Percentiles rank a stretch among this genome's conserved stretches.
phyloP scores from a whole-genome alignment of 2,888 invertebrate genomes.

The Brenthis hecate region DNA sequence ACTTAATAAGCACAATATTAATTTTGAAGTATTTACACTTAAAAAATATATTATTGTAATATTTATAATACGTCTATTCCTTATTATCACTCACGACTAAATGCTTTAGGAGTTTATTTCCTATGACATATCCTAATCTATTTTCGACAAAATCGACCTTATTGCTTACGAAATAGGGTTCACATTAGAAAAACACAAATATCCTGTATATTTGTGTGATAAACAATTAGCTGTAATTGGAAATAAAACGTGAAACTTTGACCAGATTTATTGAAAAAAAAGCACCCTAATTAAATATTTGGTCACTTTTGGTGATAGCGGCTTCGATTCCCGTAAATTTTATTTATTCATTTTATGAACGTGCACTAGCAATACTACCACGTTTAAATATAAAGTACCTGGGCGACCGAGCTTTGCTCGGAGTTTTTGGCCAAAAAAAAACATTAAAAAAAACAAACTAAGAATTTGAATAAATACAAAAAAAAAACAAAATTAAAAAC shows the following conservation, averaged over 20 bases:
- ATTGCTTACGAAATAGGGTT: neutral
- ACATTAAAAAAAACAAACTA: too few relatives aligned
- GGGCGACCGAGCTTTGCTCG: too few relatives aligned
- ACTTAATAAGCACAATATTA: too few relatives aligned
- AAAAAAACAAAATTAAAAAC: too few relatives aligned
- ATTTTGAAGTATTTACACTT: neutral
- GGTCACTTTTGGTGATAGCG: too few relatives aligned
- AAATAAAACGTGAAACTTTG: slow-evolving; percentile 11
- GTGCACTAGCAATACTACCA: too few relatives aligned
- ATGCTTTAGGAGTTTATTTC: slow-evolving; percentile 1
- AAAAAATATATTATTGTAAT: neutral
- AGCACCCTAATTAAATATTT: neutral
- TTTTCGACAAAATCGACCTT: slow-evolving; percentile 5
- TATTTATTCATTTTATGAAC: too few relatives aligned
- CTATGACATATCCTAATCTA: neutral
- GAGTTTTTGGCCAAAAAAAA: too few relatives aligned
- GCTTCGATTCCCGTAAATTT: too few relatives aligned
- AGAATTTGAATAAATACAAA: too few relatives aligned
- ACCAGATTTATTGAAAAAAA: slow-evolving; percentile 2
- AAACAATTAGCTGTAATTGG: slow-evolving; percentile 30
- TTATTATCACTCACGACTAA: neutral
- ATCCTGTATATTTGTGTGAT: too few relatives aligned
- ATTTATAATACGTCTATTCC: slow-evolving; percentile 14
- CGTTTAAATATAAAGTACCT: too few relatives aligned
- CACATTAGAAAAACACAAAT: neutral